phyloP scores from a whole-genome alignment of 2,888 invertebrate genomes.

The Hoplodrina blanda region DNA sequence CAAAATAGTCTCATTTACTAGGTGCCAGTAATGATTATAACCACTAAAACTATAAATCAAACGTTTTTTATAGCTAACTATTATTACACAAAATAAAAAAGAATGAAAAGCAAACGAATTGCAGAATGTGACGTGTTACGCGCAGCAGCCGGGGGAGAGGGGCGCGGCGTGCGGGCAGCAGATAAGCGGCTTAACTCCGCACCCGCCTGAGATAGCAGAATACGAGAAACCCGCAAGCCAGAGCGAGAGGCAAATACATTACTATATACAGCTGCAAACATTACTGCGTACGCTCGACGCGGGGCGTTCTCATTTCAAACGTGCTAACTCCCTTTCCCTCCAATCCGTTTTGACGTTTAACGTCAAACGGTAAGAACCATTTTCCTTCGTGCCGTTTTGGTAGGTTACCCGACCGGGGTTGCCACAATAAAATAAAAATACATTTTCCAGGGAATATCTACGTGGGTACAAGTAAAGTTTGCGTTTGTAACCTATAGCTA shows the following conservation, averaged over 20 bases:
- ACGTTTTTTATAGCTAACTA: constrained; percentile 57
- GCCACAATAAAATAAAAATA: constrained; percentile 87
- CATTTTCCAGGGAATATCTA: constrained; percentile 89
- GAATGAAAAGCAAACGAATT: constrained; percentile 68
- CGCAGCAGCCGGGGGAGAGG: constrained; percentile 84
- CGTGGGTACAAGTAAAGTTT: constrained; percentile 88
- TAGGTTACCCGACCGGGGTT: constrained; percentile 72
- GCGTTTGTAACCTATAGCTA: constrained; percentile 78
- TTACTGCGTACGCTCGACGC: constrained; percentile 81
- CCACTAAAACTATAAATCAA: constrained; percentile 61
- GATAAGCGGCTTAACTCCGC: constrained; percentile 90
- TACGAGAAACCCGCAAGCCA: constrained; percentile 41
- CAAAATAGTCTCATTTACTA: constrained; percentile 44
- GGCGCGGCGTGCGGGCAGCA: constrained; percentile 87
- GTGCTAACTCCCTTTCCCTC: constrained; percentile 62
- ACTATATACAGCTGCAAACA: constrained; percentile 87
- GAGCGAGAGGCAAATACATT: constrained; percentile 77
- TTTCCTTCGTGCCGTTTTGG: constrained; percentile 55
- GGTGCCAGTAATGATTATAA: constrained; percentile 47
- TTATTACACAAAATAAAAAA: constrained; percentile 60
- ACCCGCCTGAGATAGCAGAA: constrained; percentile 76
- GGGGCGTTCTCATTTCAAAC: constrained; percentile 68
- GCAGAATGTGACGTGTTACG: constrained; percentile 82
- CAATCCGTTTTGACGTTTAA: constrained; percentile 62
- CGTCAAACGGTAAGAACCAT: constrained; percentile 31